Evolutionary conservation across 2,888 invertebrate genomes (phyloP).

Genomic region (Dugesia japonica): DNA sequence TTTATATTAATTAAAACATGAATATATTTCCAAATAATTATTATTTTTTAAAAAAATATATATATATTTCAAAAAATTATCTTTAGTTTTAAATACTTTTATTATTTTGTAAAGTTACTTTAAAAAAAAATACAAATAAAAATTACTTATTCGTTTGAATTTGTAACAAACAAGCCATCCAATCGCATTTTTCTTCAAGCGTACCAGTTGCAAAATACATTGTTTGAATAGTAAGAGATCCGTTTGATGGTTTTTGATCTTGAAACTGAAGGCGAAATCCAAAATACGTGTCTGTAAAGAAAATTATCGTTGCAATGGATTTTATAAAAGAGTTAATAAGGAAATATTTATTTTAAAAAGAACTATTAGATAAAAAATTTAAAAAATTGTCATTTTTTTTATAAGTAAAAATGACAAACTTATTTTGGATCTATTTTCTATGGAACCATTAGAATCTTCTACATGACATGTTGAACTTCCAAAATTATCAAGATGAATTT

Average conservation of each 20-base stretch:
- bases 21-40: too few relatives aligned
- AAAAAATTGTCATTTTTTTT: too few relatives aligned
- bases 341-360: too few relatives aligned
- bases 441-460: background rate
- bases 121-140: background rate
- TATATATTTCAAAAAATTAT: background rate
- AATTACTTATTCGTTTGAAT: background rate
- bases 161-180: background rate
- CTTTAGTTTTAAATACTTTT: background rate
- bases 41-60: too few relatives aligned
- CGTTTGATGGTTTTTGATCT: background rate
- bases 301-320: too few relatives aligned
- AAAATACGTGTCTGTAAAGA: background rate
- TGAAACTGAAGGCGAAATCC: background rate
- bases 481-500: background rate
- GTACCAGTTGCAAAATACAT: background rate
- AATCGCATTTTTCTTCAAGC: background rate
- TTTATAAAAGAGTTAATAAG: too few relatives aligned
- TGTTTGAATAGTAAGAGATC: background rate
- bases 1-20: too few relatives aligned
- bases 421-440: background rate
- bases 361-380: too few relatives aligned
- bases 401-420: too few relatives aligned
- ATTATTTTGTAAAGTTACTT: background rate
- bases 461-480: background rate